Conservation (phyloP, 2,888 invertebrate species). For the Drosophila ustulata region DNA sequence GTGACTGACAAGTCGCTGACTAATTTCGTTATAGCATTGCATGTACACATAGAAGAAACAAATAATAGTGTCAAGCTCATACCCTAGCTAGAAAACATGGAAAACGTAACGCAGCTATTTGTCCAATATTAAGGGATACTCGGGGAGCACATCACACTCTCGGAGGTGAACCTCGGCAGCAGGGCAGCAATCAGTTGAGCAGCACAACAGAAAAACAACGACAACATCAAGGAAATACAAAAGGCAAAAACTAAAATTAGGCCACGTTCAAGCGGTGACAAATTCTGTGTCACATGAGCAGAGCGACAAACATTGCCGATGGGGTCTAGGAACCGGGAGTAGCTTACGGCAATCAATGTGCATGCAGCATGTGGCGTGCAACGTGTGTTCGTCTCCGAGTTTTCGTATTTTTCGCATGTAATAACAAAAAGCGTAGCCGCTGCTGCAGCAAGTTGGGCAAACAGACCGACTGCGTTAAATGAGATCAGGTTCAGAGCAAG, state of each 20-base stretch:
- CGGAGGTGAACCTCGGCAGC: conserved; percentile 37
- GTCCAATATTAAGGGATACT: conserved; percentile 4
- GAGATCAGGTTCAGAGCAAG: conserved; percentile 66
- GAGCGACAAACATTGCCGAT: background rate
- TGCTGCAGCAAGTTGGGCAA: conserved; percentile 54
- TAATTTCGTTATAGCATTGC: background rate
- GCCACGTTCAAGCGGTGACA: conserved; percentile 59
- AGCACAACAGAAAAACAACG: conserved; percentile 25
- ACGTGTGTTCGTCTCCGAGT: conserved; percentile 31
- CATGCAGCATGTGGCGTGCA: conserved; percentile 22
- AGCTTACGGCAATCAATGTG: conserved; percentile 56
- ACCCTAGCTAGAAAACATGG: background rate
- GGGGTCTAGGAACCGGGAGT: background rate
- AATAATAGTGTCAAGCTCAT: background rate
- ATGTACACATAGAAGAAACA: background rate
- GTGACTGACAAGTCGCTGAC: background rate
- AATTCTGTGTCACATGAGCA: conserved; percentile 45
- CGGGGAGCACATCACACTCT: conserved; percentile 28
- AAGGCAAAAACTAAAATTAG: conserved; percentile 51
- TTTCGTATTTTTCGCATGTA: conserved; percentile 47
- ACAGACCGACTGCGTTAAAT: conserved; percentile 67
- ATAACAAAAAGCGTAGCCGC: conserved; percentile 55
- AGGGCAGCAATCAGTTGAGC: conserved; percentile 30
- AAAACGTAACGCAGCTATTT: background rate
- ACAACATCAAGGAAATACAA: background rate